Base-by-base conservation (phyloP, 2,113 vertebrate species). In the Tetraodon nigroviridis region DNA sequence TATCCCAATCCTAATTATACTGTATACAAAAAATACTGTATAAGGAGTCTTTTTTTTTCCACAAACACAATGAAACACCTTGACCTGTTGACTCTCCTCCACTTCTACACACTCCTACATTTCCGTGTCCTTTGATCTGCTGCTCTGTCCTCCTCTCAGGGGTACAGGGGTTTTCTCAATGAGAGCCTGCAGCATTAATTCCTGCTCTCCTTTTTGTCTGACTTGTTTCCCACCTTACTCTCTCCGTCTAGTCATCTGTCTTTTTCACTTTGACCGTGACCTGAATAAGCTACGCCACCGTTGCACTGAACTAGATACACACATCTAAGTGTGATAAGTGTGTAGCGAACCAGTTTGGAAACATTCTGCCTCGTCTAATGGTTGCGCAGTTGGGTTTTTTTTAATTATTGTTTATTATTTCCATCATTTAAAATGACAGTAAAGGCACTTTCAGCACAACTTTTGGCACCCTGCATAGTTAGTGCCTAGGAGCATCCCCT, bases 241-340 rank as follows among this genome's bases (percentile, higher is more conserved):
- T 14, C 20, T 22, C 16, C 51, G 17, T 55, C 10, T 40, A 55
- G 0, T 59, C 32, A 15, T 60, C 2, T 67, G 37, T 10, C 37
- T 58, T 59, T 68, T 55, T 72, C 64, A 53, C 51, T 83, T 80
- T 87, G 80, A 85, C 82, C 83, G 37, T 90, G 90, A 87, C 88
- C 88, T 88, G 76, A 76, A 88, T 87, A 83, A 56, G 45, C 73
- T 86, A 80, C 75, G 41, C 59, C 56, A 55, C 61, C 76, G 68
- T 70, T 79, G 84, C 76, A 86, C 77, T 89, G 88, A 89, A 87
- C 87, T 89, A 88, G 82, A 86, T 85, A 83, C 76, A 71, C 67
- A 64, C 72, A 56, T 60, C 55, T 11, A 56, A 73, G n/a, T n/a
- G n/a, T n/a, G 46, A 74, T 29, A 37, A 37, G 57, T 59, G 58